These are phyloP conservation scores for Polydrusus tereticollis DNA, from an alignment of 2,888 invertebrate species.

Conservation along the genomic window DNA sequence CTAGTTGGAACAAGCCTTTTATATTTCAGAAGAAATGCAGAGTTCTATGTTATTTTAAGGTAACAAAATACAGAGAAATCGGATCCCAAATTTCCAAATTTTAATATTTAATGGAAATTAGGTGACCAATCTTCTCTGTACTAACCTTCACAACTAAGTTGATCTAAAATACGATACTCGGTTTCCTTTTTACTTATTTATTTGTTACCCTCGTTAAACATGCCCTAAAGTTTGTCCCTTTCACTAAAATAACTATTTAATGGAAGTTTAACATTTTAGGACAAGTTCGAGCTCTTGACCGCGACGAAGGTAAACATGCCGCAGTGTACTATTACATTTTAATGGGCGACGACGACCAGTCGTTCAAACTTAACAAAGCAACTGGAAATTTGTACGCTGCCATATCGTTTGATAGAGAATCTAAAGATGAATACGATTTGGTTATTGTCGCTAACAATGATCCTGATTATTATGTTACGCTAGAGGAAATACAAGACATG, in stretches of 20 bases:
- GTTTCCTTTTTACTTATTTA: neutral
- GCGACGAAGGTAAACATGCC: conserved; percentile 85
- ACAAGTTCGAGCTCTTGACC: conserved; percentile 79
- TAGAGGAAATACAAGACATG: conserved; percentile 67
- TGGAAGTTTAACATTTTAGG: conserved; percentile 65
- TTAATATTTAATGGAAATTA: too few relatives aligned
- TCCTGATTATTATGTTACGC: conserved; percentile 77
- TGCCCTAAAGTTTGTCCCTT: neutral
- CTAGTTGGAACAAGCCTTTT: too few relatives aligned
- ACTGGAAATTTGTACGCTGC: conserved; percentile 86
- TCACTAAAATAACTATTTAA: neutral
- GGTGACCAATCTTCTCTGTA: too few relatives aligned
- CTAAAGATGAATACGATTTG: conserved; percentile 79
- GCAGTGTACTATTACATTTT: conserved; percentile 88
- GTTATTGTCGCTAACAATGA: conserved; percentile 88
- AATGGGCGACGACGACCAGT: conserved; percentile 81
- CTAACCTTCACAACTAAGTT: too few relatives aligned
- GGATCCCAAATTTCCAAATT: too few relatives aligned
- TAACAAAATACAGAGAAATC: too few relatives aligned
- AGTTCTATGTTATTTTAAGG: too few relatives aligned
- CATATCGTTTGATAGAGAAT: conserved; percentile 86
- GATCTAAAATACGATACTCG: too few relatives aligned
- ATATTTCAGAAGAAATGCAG: too few relatives aligned
- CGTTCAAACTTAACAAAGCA: conserved; percentile 83
- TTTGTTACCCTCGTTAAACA: neutral